These are phyloP conservation scores for Drosophila suboccidentalis DNA, from an alignment of 2,888 invertebrate species.

Conservation along the genomic window DNA sequence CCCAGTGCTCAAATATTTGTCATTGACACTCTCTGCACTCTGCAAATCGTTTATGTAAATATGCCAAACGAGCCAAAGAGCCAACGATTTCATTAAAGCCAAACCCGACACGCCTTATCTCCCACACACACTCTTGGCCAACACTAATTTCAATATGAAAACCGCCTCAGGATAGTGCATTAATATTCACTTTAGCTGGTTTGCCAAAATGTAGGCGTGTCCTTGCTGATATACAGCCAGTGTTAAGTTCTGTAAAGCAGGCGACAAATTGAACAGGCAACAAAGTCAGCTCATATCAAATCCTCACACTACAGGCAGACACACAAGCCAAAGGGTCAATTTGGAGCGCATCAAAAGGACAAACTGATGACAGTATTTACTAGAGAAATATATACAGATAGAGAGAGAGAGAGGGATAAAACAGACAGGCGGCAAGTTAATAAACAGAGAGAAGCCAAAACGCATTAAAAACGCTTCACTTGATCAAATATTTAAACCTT, in stretches of 20 bases:
- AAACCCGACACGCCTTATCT: conserved; percentile 60
- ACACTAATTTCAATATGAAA: conserved; percentile 74
- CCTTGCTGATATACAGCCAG: conserved; percentile 55
- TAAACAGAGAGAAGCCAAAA: conserved; percentile 45
- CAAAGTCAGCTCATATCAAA: conserved; percentile 58
- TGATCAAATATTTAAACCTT: conserved; percentile 42
- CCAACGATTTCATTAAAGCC: conserved; percentile 49
- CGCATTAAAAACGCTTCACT: conserved; percentile 66
- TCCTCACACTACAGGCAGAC: conserved; percentile 44
- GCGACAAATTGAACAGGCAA: conserved; percentile 56
- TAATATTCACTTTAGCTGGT: conserved; percentile 67
- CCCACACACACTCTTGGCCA: conserved; percentile 9
- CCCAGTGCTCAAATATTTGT: conserved; percentile 62
- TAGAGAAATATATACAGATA: background rate
- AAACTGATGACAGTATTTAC: conserved; percentile 26
- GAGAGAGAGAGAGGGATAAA: background rate
- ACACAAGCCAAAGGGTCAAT: conserved; percentile 66
- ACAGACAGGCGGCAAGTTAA: conserved; percentile 48
- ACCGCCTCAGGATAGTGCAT: conserved; percentile 55
- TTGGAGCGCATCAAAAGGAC: conserved; percentile 58
- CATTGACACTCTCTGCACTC: conserved; percentile 45
- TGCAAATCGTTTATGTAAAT: conserved; percentile 70
- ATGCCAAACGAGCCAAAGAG: conserved; percentile 31
- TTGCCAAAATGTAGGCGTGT: conserved; percentile 55
- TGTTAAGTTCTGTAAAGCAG: conserved; percentile 42